Base-by-base conservation (phyloP, 2,888 invertebrate genomes). In the Adineta ricciae region DNA sequence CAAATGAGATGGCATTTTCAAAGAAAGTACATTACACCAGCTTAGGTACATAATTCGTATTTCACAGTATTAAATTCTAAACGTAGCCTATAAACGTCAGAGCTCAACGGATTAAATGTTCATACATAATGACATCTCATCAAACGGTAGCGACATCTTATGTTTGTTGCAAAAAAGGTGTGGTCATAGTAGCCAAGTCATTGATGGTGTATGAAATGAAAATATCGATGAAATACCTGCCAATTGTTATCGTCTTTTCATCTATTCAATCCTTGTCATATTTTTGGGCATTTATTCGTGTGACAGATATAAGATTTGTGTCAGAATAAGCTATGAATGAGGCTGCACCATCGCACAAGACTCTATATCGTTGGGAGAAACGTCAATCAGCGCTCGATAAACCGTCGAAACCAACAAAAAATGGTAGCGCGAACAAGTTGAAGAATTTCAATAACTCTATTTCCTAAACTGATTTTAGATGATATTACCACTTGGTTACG, bases 401-500 rank as follows among this genome's bases (percentile, higher is more conserved):
- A 32, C 64, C 64, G 19, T 32, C 64, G 0, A 64, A 64, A 64
- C 32, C 64, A 32, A 32, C 64, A 27, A 64, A 64, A 36, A 27
- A 64, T 19, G 64, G 64, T 64, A 64, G 32, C 14, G 9, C 0
- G 11, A 19, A 54, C n/a, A n/a, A n/a, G n/a, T n/a, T n/a, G n/a
- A n/a, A n/a, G n/a, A n/a, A n/a, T n/a, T n/a, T n/a, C n/a, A n/a
- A n/a, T n/a, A n/a, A n/a, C n/a, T n/a, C 0, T 8, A 38, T 73
- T 24, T 5, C 19, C 21, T 19, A 41, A 41, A 8, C 9, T 78
- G 24, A 78, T 9, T 41, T 78, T 78, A 78, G 78, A 78, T 78
- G 78, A 78, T 78, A 78, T 78, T 8, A 78, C 38, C 8, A 3
- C n/a, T 5, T 64, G 64, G 72, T 84, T 86, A 9, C 86, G 89